Evolutionary conservation across 1,140 invertebrate species (phyloP), one percentile per base, ranked within the genome.

Genomic region (Maconellicoccus hirsutus): DNA sequence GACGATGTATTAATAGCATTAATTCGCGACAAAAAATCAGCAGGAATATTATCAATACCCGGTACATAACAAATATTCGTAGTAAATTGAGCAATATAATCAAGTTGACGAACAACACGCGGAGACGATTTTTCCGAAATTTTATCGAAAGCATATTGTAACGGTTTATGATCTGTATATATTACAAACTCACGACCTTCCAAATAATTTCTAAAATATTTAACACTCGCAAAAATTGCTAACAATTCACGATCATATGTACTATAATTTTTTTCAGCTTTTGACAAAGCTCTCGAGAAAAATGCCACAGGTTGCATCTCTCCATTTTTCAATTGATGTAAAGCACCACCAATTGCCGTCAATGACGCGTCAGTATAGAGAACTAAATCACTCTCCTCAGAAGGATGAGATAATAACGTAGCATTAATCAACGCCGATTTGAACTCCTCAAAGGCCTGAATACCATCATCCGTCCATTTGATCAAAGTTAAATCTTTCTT

Each of bases 191-290:
- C 10, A 42, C 73, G 39, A 0, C 74, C 76, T 72, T 79, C 78
- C 8, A 80, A 19, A 16, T 77, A 74, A 33, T 77, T 72, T 23
- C 73, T 59, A 69, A 80, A 80, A 70, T 72, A 73, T 69, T 76
- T 74, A 1, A 78, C 71, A 1, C 75, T 70, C 1, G 23, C 27
- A 69, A 76, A 78, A 6, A 77, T 75, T 0, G 78, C 78, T 0
- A 78, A 66, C 0, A 82, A 72, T 75, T 82, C 78, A 2, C 78
- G 72, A 73, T 81, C 77, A 59, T 79, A 80, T 0, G 77, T 74
- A n/a, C 59, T 73, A 39, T 78, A 78, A 52, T 76, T 77, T 7
- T 16, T 69, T 70, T 80, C 71, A 2, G 78, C 23, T 14, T 72
- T n/a, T 6, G 63, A 74, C 6, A 81, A 71, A 71, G 77, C 78